phyloP scores from a whole-genome alignment of 2,113 vertebrate genomes.

The Ramphastos sulfuratus region DNA sequence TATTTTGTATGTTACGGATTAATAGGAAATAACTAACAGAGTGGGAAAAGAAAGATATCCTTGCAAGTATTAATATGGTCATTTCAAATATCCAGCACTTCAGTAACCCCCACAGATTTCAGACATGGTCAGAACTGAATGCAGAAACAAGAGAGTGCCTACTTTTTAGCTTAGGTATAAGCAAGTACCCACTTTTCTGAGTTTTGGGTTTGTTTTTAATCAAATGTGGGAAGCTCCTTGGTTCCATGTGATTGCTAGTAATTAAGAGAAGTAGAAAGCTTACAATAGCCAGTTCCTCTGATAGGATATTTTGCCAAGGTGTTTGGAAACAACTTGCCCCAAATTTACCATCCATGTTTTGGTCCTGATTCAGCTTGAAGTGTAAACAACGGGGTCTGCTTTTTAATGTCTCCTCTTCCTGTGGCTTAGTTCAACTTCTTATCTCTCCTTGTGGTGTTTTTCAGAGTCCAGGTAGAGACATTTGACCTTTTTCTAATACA shows the following conservation, averaged over 20 bases:
- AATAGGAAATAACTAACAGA: not conserved
- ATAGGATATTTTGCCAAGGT: not conserved
- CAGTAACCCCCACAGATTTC: not conserved
- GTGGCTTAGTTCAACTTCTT: not conserved
- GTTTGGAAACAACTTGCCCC: not conserved
- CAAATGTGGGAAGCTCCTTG: not conserved
- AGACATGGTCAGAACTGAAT: not conserved
- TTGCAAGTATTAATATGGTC: not conserved
- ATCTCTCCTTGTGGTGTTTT: not conserved
- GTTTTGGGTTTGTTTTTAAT: not conserved
- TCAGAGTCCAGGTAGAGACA: not conserved
- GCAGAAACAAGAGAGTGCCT: not conserved
- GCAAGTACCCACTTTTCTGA: not conserved
- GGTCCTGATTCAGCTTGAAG: not conserved
- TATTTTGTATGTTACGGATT: not conserved
- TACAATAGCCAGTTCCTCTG: not conserved
- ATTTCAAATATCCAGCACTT: not conserved
- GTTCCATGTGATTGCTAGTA: not conserved
- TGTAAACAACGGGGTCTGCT: not conserved
- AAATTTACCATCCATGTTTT: not conserved
- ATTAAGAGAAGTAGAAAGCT: not conserved
- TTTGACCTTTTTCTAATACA: not conserved
- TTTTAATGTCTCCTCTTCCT: not conserved
- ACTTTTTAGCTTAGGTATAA: not conserved
- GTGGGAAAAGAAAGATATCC: fast-evolving